A percentile compares a stretch with the other conserved stretches of the same genome.
phyloP scores from a whole-genome alignment of 2,888 invertebrate species.

The Polyploca ridens region DNA sequence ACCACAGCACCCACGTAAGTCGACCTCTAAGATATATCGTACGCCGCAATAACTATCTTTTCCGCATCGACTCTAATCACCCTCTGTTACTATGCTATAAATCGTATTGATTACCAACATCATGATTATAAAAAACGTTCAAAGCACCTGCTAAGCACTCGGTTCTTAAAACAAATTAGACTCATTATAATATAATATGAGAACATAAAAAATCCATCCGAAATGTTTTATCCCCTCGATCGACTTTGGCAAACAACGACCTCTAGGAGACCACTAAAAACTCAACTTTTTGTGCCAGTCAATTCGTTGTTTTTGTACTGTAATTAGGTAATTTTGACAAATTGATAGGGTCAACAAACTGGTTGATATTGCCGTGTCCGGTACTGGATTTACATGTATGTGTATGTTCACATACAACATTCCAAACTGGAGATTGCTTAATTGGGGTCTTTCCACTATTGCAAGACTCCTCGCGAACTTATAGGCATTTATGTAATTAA shows the following conservation, averaged over 20 bases:
- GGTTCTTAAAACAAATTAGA: background rate
- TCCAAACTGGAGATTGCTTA: constrained; percentile 37
- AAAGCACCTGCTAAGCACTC: background rate
- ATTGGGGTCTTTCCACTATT: constrained; percentile 36
- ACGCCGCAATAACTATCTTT: constrained; percentile 36
- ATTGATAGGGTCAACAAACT: constrained; percentile 60
- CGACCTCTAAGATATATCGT: constrained; percentile 34
- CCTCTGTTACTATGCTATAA: background rate
- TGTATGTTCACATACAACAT: constrained; percentile 41
- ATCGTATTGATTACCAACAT: background rate
- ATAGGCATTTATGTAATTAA: background rate
- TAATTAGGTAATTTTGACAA: constrained; percentile 50
- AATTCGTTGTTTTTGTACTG: constrained; percentile 43
- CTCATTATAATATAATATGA: too few species aligned
- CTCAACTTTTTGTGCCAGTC: constrained; percentile 11
- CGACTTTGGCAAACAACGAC: constrained; percentile 24
- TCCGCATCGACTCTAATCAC: constrained; percentile 31
- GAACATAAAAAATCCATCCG: constrained; percentile 6
- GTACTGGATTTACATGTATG: constrained; percentile 54
- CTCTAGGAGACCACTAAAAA: constrained; percentile 12
- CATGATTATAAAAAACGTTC: background rate
- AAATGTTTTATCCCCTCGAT: constrained; percentile 25
- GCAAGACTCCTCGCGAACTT: constrained; percentile 23
- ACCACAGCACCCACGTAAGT: constrained; percentile 92
- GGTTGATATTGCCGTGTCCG: constrained; percentile 57